These are phyloP conservation scores for Chesias legatella DNA, from an alignment of 2,888 invertebrate genomes.

Conservation along the genomic window DNA sequence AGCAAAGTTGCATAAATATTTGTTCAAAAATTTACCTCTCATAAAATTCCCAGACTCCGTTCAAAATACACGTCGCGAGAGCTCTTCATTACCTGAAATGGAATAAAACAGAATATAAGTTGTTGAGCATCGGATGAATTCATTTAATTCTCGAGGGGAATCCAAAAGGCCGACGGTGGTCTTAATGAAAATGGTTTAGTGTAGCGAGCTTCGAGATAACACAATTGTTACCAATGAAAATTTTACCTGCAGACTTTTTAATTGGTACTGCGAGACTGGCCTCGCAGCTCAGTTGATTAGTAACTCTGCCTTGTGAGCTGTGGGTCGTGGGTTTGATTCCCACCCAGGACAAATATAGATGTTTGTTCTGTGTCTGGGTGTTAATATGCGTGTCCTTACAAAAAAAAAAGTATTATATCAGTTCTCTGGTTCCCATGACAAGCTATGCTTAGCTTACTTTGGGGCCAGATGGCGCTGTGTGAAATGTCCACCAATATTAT, in stretches of 20 bases:
- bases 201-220: constrained; percentile 7
- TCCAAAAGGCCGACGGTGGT: constrained; percentile 9
- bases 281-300: no score
- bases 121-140: constrained; percentile 15
- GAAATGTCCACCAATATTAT: no score
- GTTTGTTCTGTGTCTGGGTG: no score
- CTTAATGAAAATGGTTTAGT: constrained; percentile 16
- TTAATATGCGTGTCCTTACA: no score
- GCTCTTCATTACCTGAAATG: constrained; percentile 64
- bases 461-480: no score
- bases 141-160: constrained; percentile 15
- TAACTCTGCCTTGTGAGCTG: no score
- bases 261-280: no score
- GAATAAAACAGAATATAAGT: constrained; percentile 22
- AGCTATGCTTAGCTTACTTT: no score
- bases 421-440: no score
- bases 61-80: constrained; percentile 55
- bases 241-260: neutral
- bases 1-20: constrained; percentile 30
- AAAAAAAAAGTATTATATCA: neutral
- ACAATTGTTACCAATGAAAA: neutral
- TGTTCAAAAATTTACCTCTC: constrained; percentile 55
- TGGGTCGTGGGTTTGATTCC: no score
- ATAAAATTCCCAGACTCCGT: constrained; percentile 62
- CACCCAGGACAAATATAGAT: no score